Conservation (phyloP, 2,113 vertebrate genomes). For the Neotoma lepida region DNA sequence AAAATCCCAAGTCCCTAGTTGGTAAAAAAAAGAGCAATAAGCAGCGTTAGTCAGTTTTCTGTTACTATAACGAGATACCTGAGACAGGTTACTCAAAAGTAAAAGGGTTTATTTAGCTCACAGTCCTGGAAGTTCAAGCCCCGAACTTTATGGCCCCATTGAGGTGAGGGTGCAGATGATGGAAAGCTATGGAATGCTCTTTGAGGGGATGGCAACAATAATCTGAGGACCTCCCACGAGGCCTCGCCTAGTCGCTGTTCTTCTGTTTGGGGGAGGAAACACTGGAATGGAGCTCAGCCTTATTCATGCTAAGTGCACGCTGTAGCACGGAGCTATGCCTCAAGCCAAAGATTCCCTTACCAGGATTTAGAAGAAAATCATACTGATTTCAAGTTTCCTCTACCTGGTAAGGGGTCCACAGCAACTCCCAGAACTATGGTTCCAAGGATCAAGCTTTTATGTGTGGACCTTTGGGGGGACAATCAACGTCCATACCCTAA, state of each 20-base stretch:
- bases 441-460: not conserved
- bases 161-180: not conserved
- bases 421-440: not conserved
- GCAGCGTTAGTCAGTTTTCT: not conserved
- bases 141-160: not conserved
- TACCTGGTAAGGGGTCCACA: not conserved
- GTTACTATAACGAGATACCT: not conserved
- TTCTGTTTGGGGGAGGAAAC: not conserved
- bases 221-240: not conserved
- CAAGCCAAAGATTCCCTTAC: not conserved
- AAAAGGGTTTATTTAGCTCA: not conserved
- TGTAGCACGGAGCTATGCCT: no score
- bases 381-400: not conserved
- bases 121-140: not conserved
- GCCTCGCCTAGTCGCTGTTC: not conserved
- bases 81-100: not conserved
- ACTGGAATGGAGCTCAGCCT: not conserved
- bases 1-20: not conserved
- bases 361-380: not conserved
- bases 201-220: not conserved
- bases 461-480: no score
- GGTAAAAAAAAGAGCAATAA: not conserved
- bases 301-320: not conserved
- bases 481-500: not conserved
- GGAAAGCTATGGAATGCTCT: not conserved